phyloP scores from a whole-genome alignment of 2,113 vertebrate genomes.

The Progne subis region DNA sequence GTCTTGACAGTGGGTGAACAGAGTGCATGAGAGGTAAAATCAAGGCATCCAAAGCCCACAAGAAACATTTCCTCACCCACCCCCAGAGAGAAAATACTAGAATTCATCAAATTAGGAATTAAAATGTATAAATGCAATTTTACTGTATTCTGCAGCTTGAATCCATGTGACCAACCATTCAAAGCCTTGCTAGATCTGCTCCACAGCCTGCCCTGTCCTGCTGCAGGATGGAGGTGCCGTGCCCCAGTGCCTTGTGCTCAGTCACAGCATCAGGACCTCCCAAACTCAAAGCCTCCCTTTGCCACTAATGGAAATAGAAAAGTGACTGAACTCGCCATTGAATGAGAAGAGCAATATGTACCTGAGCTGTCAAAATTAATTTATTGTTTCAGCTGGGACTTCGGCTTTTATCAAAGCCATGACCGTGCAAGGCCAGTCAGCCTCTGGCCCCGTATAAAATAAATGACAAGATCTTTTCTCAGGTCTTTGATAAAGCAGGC shows the following conservation, averaged over 20 bases:
- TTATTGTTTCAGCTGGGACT: background rate
- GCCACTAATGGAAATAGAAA: background rate
- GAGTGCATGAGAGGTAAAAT: background rate
- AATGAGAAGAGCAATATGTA: background rate
- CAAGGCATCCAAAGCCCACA: background rate
- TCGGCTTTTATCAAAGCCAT: background rate
- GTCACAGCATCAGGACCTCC: background rate
- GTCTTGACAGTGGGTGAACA: background rate
- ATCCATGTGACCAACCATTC: background rate
- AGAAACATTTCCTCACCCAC: accelerated
- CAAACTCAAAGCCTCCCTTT: background rate
- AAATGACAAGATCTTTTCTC: background rate
- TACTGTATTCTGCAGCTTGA: background rate
- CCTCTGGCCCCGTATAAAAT: background rate
- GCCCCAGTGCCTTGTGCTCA: background rate
- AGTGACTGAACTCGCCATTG: background rate
- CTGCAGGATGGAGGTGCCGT: background rate
- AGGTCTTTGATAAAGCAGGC: background rate
- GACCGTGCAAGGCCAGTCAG: background rate
- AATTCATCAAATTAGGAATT: background rate
- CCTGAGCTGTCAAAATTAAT: background rate
- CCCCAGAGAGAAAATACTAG: accelerated
- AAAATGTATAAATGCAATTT: background rate
- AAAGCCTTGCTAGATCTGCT: background rate
- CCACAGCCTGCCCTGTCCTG: background rate